Conservation (phyloP, 2,888 invertebrate genomes). For the Yponomeuta malinellus region DNA sequence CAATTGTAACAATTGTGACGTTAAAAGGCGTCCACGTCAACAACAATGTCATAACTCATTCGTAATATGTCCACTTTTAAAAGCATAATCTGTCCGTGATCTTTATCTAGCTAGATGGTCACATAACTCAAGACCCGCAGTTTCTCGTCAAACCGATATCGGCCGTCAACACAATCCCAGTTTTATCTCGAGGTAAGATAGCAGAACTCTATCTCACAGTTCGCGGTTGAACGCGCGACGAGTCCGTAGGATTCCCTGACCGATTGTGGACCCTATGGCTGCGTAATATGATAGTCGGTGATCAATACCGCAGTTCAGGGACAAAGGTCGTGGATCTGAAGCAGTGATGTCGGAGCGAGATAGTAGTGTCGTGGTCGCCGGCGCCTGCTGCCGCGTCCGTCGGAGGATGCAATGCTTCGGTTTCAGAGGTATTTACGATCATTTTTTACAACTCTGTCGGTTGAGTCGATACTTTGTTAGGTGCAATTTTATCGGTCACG, state of each 20-base stretch:
- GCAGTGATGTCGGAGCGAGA: constrained; percentile 60
- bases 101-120: too few relatives aligned
- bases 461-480: neutral
- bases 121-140: neutral
- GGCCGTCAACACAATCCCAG: neutral
- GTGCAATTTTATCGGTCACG: too few relatives aligned
- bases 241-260: neutral
- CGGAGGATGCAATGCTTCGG: constrained; percentile 70
- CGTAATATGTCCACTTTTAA: neutral
- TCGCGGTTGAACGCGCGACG: neutral
- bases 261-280: constrained; percentile 1
- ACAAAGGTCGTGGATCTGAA: constrained; percentile 49
- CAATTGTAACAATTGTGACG: too few relatives aligned
- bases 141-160: constrained; percentile 10
- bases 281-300: constrained; percentile 7
- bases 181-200: constrained; percentile 1
- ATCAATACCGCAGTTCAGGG: constrained; percentile 16
- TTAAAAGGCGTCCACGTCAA: too few relatives aligned
- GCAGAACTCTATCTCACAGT: constrained; percentile 1
- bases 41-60: neutral
- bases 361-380: constrained; percentile 49
- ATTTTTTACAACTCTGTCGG: neutral
- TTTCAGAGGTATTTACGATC: constrained; percentile 51
- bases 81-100: neutral
- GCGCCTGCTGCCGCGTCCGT: constrained; percentile 66